Evolutionary conservation across 2,113 vertebrate genomes (phyloP).

Genomic region (Mirounga angustirostris): DNA sequence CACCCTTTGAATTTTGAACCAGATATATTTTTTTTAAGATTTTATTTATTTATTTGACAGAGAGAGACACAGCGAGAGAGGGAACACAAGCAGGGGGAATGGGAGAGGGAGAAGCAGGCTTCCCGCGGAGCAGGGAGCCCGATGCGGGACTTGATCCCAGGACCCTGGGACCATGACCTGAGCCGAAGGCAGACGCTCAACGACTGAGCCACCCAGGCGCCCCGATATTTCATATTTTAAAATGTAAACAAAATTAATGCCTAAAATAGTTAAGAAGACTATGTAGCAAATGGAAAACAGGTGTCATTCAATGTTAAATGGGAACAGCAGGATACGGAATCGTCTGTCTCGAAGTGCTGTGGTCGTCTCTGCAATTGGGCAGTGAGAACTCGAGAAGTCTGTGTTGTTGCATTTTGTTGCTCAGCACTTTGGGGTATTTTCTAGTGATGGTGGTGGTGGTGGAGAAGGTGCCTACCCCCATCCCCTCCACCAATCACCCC

Average conservation of each 20-base stretch:
- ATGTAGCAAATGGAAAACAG: neutral
- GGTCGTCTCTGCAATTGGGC: neutral
- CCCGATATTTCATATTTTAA: neutral
- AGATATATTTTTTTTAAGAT: neutral
- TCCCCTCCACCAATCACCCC: neutral
- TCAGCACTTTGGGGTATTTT: neutral
- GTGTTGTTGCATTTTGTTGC: neutral
- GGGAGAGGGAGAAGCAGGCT: too few species aligned
- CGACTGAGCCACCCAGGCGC: too few species aligned
- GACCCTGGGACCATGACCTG: too few species aligned
- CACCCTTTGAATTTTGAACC: neutral
- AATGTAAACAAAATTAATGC: neutral
- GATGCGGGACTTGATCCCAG: too few species aligned
- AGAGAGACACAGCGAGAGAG: too few species aligned
- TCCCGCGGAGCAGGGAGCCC: too few species aligned
- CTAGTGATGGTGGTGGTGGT: neutral
- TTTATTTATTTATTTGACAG: too few species aligned
- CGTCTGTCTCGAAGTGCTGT: neutral
- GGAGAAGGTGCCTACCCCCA: neutral
- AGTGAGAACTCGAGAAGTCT: neutral
- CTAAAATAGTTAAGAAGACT: neutral
- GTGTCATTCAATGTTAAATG: neutral
- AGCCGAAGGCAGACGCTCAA: too few species aligned
- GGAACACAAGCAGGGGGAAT: too few species aligned
- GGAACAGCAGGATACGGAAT: neutral